Base-by-base conservation (phyloP, 1,140 invertebrate genomes). In the Bombus superbus region DNA sequence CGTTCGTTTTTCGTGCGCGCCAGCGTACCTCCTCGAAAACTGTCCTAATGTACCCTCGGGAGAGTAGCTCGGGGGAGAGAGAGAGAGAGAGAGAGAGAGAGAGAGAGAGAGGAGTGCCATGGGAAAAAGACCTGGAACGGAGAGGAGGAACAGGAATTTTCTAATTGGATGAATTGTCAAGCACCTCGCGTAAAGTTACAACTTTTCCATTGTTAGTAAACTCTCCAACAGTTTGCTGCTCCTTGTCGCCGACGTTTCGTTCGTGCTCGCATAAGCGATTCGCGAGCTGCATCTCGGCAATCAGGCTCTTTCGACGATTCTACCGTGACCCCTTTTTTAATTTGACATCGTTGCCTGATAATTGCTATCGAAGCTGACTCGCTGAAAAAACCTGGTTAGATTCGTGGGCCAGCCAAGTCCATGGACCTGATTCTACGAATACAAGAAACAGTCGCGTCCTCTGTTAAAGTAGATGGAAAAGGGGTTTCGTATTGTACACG, bases 121-220 rank as follows among this genome's bases (percentile, higher is more conserved):
- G 13, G 53, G 28, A 73, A 88, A 88, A 83, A n/a, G 59, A n/a
- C 5, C 32, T 66, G 72, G 81, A 42, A 44, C 75, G 32, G 2
- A 28, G 11, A 25, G 64, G 15, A 68, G 40, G 81, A 53, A 40
- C 22, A 81, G 68, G 81, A 89, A 86, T 89, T 71, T 83, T 81
- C 75, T 89, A 89, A 89, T 89, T 89, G 88, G 88, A 89, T 74
- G 85, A 89, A 86, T 89, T 78, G 88, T 89, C 84, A 66, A 89
- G 88, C 68, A 86, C 76, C 10, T 44, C 44, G 71, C 72, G 22
- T 72, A 53, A 86, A 89, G 77, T 89, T 83, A 64, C 68, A 86
- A 80, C 87, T 74, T 75, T 79, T 64, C 44, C 86, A 57, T 89
- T 89, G 88, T 89, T 89, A 86, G 84, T 76, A 66, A 86, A 83